These are phyloP conservation scores for Thalpophila matura DNA, from an alignment of 2,888 invertebrate species.

Conservation along the genomic window DNA sequence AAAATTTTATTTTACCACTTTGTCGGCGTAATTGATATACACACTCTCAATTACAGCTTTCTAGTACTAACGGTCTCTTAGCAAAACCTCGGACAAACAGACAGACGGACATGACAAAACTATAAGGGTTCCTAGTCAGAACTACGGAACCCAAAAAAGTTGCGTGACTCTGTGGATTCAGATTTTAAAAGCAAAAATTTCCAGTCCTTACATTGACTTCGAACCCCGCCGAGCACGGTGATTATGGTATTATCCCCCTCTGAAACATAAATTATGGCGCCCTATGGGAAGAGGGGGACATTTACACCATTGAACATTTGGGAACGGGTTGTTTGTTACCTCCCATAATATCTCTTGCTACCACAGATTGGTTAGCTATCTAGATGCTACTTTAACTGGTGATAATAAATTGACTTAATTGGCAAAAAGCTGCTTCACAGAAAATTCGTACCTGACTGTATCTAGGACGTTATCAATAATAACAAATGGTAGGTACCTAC, in stretches of 20 bases:
- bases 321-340: constrained; percentile 30
- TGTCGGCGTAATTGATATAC: no score
- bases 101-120: no score
- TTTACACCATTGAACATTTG: constrained; percentile 34
- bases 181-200: constrained; percentile 16
- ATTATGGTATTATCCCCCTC: constrained; percentile 47
- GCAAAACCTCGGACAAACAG: no score
- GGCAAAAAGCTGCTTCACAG: constrained; percentile 41
- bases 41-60: no score
- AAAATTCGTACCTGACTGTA: constrained; percentile 38
- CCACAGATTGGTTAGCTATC: constrained; percentile 51
- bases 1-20: no score
- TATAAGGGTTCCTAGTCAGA: no score
- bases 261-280: constrained; percentile 44
- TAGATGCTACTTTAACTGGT: constrained; percentile 52
- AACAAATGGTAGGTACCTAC: constrained; percentile 9
- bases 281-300: constrained; percentile 22
- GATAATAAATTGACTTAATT: constrained; percentile 51
- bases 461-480: constrained; percentile 19
- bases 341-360: constrained; percentile 29
- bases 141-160: no score
- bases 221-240: constrained; percentile 29
- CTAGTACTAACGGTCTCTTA: no score
- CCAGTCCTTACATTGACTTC: constrained; percentile 13
- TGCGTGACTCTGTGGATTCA: background rate